A percentile compares a stretch with the other conserved stretches of the same genome.
These are phyloP conservation scores for Cephalopachus bancanus DNA, from an alignment of 2,797 vertebrate genomes.

Conservation along the genomic window DNA sequence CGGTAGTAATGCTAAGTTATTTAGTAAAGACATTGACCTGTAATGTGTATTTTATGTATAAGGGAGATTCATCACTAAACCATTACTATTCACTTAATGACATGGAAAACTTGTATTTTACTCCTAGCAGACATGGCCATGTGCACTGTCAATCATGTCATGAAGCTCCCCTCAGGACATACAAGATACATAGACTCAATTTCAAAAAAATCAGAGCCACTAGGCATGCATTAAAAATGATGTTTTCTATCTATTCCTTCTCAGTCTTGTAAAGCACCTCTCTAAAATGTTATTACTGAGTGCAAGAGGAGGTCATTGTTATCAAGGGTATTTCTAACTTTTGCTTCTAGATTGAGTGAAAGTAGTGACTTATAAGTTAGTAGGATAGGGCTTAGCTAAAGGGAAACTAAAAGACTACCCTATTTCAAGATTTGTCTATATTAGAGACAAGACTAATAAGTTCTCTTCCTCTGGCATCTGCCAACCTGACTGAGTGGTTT, in stretches of 20 bases:
- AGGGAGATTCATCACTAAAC: not conserved
- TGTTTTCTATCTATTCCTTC: not conserved
- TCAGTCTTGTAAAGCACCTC: not conserved
- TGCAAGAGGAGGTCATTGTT: not conserved
- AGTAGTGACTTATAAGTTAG: not conserved
- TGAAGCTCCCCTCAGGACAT: not conserved
- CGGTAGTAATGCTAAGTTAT: not conserved
- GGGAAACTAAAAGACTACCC: not conserved
- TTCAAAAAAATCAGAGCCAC: conserved; percentile 16
- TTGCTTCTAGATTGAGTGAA: not conserved
- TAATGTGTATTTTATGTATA: not conserved
- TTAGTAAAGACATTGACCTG: not conserved
- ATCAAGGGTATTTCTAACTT: conserved; percentile 54
- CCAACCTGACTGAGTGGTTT: not conserved
- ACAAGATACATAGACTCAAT: not conserved
- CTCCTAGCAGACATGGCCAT: not conserved
- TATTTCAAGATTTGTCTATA: conserved; percentile 29
- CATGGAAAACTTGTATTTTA: not conserved
- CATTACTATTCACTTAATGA: not conserved
- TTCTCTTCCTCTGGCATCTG: not conserved
- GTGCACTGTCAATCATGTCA: not conserved
- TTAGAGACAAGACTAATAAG: not conserved
- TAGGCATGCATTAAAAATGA: not conserved
- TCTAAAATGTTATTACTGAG: conserved; percentile 32
- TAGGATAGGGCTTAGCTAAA: not conserved